Evolutionary conservation across 1,140 invertebrate genomes (phyloP).

Genomic region (Pseudoatta argentina): DNA sequence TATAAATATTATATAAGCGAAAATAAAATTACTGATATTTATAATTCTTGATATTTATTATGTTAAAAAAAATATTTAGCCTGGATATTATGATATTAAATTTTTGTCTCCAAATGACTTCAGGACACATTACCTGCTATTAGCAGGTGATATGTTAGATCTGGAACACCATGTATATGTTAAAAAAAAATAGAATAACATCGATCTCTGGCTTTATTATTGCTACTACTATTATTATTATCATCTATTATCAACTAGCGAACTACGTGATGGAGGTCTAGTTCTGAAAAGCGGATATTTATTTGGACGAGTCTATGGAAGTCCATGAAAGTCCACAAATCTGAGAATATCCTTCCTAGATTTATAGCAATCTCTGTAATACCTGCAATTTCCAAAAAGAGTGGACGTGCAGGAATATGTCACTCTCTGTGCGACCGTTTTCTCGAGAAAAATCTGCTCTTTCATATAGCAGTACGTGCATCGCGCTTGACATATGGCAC

Average conservation of each 20-base stretch:
- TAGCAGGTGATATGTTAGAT: too few relatives aligned
- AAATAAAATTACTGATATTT: too few relatives aligned
- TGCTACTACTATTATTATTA: background rate
- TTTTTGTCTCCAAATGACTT: too few relatives aligned
- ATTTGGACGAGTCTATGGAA: slow-evolving; percentile 25
- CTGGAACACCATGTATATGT: background rate
- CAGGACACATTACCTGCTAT: too few relatives aligned
- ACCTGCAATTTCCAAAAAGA: slow-evolving; percentile 61
- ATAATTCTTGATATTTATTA: too few relatives aligned
- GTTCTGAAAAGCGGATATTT: slow-evolving; percentile 32
- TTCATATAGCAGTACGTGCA: slow-evolving; percentile 62
- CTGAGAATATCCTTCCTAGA: slow-evolving; percentile 52
- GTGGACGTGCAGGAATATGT: slow-evolving; percentile 21
- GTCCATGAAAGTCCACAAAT: slow-evolving; percentile 56
- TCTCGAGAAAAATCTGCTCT: slow-evolving; percentile 58
- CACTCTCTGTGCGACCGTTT: slow-evolving; percentile 43
- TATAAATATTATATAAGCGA: too few relatives aligned
- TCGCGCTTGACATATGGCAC: slow-evolving; percentile 73
- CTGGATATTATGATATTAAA: too few relatives aligned
- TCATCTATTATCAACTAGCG: slow-evolving; percentile 13
- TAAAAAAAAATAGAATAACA: background rate
- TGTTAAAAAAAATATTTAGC: too few relatives aligned
- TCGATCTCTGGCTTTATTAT: background rate
- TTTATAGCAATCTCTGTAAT: slow-evolving; percentile 49
- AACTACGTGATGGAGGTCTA: background rate